These are phyloP conservation scores for Andricus curvator DNA, from an alignment of 2,888 invertebrate species.

Conservation along the genomic window DNA sequence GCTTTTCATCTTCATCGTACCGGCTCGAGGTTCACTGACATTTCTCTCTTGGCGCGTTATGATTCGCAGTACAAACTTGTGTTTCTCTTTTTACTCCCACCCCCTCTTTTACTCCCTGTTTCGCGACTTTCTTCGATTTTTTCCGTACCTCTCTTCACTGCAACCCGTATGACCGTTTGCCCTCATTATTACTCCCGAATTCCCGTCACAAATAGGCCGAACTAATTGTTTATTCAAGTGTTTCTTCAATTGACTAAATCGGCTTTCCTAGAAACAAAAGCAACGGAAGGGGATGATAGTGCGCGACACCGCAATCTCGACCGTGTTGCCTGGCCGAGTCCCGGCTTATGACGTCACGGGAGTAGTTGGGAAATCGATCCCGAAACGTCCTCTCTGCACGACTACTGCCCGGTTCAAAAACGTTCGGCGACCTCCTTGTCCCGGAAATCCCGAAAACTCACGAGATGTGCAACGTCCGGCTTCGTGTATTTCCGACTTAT, in stretches of 20 bases:
- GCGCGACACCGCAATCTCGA: constrained; percentile 51
- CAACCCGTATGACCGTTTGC: background rate
- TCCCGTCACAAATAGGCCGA: background rate
- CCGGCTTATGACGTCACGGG: constrained; percentile 75
- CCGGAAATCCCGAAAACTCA: constrained; percentile 50
- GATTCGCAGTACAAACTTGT: constrained; percentile 33
- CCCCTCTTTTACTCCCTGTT: constrained; percentile 20
- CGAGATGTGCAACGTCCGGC: constrained; percentile 36
- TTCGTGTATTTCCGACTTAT: constrained; percentile 36
- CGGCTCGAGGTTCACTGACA: constrained; percentile 38
- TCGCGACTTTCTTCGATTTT: constrained; percentile 34
- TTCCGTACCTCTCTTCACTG: constrained; percentile 4
- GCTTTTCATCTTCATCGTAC: constrained; percentile 22
- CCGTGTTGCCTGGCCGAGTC: constrained; percentile 64
- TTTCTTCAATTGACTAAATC: background rate
- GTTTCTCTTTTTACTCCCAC: constrained; percentile 18
- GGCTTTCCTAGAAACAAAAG: constrained; percentile 16
- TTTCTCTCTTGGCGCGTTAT: constrained; percentile 37
- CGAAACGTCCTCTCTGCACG: constrained; percentile 64
- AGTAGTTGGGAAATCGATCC: constrained; percentile 76
- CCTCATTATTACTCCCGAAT: constrained; percentile 39
- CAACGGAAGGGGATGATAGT: constrained; percentile 48
- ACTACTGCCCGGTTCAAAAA: constrained; percentile 71
- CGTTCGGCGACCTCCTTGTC: constrained; percentile 64
- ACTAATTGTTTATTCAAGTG: background rate